These are phyloP conservation scores for Perdita meconis DNA, from an alignment of 2,888 invertebrate genomes.

Conservation along the genomic window DNA sequence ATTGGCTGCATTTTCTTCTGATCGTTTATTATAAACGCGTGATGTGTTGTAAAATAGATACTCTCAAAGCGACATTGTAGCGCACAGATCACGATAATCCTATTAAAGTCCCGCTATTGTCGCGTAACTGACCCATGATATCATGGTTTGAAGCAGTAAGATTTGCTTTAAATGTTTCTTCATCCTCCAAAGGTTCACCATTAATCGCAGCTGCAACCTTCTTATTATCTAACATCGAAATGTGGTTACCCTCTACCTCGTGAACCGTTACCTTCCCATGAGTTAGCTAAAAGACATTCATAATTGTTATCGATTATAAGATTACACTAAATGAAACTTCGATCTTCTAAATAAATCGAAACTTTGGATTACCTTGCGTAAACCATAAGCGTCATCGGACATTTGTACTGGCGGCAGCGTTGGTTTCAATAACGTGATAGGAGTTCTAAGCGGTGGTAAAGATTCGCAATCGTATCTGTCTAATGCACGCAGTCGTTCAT, in stretches of 20 bases:
- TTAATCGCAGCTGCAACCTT: slow-evolving; percentile 85
- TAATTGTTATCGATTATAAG: background rate
- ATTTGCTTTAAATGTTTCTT: background rate
- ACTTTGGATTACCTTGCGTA: background rate
- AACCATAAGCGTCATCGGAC: slow-evolving; percentile 86
- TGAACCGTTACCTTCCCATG: slow-evolving; percentile 86
- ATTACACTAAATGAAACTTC: too few species aligned
- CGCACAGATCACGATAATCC: too few species aligned
- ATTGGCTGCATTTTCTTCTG: too few species aligned
- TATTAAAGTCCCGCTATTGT: too few species aligned
- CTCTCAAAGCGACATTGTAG: too few species aligned
- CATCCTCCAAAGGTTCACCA: slow-evolving; percentile 76
- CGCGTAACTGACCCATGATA: rapidly evolving
- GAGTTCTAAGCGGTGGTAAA: slow-evolving; percentile 86
- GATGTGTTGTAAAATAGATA: too few species aligned
- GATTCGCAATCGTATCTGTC: slow-evolving; percentile 81
- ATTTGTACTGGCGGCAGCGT: slow-evolving; percentile 85
- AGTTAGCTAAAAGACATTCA: slow-evolving; percentile 83
- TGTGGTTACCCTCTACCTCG: slow-evolving; percentile 90
- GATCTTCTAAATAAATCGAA: too few species aligned
- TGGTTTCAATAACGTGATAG: slow-evolving; percentile 88
- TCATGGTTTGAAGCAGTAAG: background rate
- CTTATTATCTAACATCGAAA: slow-evolving; percentile 88
- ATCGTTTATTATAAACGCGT: too few species aligned
- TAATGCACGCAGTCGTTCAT: slow-evolving; percentile 5